Conservation (phyloP, 2,113 vertebrate species). For the Columbina picui region DNA sequence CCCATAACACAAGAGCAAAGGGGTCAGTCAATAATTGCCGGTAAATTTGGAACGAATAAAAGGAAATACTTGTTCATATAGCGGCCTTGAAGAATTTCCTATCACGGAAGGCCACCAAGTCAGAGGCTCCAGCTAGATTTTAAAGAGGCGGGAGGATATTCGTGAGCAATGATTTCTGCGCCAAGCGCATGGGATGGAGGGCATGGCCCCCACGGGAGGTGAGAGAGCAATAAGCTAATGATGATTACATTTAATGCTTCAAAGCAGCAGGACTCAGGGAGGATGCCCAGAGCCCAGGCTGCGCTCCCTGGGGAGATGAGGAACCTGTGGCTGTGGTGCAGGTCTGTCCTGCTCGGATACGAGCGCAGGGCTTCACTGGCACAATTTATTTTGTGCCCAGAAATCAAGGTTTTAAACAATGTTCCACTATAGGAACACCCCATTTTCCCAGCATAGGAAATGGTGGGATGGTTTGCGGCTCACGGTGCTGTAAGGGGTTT, state of each 20-base stretch:
- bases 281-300: not conserved
- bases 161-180: not conserved
- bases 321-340: not conserved
- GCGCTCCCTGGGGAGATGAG: not conserved
- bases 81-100: constrained; percentile 3
- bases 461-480: accelerated
- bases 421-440: accelerated
- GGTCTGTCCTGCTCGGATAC: not conserved
- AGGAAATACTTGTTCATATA: constrained; percentile 13
- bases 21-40: constrained; percentile 52
- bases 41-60: constrained; percentile 34
- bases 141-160: not conserved
- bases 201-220: constrained; percentile 27
- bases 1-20: constrained; percentile 30
- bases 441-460: not conserved
- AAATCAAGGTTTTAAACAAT: not conserved
- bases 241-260: constrained; percentile 50
- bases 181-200: not conserved
- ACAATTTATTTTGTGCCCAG: not conserved
- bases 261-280: not conserved
- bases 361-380: not conserved
- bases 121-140: not conserved
- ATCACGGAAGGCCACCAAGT: not conserved
- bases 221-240: constrained; percentile 21
- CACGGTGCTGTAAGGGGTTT: accelerated